These are phyloP conservation scores for Nothocercus julius DNA, from an alignment of 2,113 vertebrate genomes.

Conservation along the genomic window DNA sequence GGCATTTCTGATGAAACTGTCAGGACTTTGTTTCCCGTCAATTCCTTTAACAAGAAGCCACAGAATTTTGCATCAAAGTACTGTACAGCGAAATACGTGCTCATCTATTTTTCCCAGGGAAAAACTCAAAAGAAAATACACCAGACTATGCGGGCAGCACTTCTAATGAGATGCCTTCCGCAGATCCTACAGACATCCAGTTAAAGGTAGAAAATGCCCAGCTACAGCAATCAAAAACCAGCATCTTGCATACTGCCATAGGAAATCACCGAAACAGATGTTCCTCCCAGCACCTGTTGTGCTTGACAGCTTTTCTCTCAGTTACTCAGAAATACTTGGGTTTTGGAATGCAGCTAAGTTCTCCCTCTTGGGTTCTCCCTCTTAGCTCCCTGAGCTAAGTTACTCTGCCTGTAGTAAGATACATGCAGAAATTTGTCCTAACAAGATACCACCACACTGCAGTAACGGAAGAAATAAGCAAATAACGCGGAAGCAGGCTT, in stretches of 20 bases:
- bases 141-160: neutral
- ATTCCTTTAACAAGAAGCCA: neutral
- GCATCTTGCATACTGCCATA: neutral
- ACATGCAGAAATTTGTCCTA: neutral
- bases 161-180: neutral
- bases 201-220: neutral
- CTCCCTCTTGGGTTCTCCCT: neutral
- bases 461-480: neutral
- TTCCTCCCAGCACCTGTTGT: neutral
- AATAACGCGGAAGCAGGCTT: neutral
- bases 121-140: neutral
- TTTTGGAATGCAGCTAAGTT: neutral
- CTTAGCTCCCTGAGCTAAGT: too few relatives aligned
- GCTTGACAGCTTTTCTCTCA: neutral
- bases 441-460: neutral
- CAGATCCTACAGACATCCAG: neutral
- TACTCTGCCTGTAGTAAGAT: neutral
- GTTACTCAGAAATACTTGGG: neutral
- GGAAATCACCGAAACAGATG: neutral
- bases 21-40: neutral
- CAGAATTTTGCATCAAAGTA: neutral
- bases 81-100: rapidly evolving
- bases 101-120: neutral
- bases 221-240: neutral
- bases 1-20: neutral